Evolutionary conservation across 1,140 invertebrate genomes (phyloP).

Genomic region (Drosophila sulfurigaster): DNA sequence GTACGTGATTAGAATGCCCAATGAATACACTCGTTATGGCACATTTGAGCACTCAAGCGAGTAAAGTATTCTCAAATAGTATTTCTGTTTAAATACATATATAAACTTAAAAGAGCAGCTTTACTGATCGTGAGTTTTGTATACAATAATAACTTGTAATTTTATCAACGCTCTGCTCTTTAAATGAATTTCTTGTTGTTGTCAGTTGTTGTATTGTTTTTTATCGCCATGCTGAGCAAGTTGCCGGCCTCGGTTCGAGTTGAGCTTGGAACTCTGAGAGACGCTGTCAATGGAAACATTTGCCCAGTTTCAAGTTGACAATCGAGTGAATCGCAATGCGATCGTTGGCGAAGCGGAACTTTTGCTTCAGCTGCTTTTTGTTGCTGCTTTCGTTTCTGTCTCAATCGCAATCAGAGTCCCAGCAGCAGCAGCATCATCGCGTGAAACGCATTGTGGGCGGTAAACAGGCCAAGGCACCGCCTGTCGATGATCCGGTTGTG

Average conservation of each 20-base stretch:
- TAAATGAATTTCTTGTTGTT: not conserved
- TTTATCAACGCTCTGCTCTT: slow-evolving; percentile 25
- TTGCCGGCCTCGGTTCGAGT: slow-evolving; percentile 49
- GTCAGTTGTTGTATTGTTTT: slow-evolving; percentile 30
- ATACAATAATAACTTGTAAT: slow-evolving; percentile 15
- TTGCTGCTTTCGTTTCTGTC: slow-evolving; percentile 2
- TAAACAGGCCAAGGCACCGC: slow-evolving; percentile 85
- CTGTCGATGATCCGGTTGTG: slow-evolving; percentile 87
- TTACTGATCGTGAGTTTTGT: slow-evolving; percentile 39
- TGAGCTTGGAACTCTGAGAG: slow-evolving; percentile 1
- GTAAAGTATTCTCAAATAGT: not conserved
- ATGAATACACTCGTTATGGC: slow-evolving; percentile 12
- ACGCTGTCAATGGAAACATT: not conserved
- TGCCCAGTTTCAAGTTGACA: slow-evolving; percentile 67
- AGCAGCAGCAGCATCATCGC: slow-evolving; percentile 49
- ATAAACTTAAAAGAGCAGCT: slow-evolving; percentile 51
- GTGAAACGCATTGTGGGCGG: slow-evolving; percentile 88
- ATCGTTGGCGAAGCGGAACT: slow-evolving; percentile 55
- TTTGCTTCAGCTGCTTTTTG: slow-evolving; percentile 14
- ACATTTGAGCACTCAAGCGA: slow-evolving; percentile 4
- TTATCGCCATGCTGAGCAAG: slow-evolving; percentile 64
- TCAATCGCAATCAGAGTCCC: slow-evolving; percentile 31
- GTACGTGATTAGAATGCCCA: slow-evolving; percentile 64
- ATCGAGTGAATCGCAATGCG: slow-evolving; percentile 64
- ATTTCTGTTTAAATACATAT: slow-evolving; percentile 26